Evolutionary conservation across 2,797 vertebrate genomes (phyloP), one percentile per base, ranked within the genome.

Genomic region (Chloroceryle inda): DNA sequence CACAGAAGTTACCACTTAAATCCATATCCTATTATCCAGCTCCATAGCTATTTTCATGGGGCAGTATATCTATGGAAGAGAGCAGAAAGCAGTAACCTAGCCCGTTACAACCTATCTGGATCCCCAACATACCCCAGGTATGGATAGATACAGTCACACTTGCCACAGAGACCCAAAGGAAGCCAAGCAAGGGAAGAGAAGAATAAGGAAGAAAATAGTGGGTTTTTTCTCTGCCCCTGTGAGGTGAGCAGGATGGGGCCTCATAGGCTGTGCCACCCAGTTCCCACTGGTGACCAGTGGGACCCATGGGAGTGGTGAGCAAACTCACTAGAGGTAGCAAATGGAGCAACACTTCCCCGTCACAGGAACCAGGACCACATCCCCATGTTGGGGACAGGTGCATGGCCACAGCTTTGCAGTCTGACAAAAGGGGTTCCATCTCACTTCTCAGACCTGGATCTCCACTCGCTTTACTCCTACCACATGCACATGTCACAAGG

Each of bases 361-460:
- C 31, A 19, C 24, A 26, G 38, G 22, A 27, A 67, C 12, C 13
- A 20, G 72, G 59, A 47, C 20, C 50, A 29, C 47, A 13, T 35
- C 29, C 47, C 16, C n/a, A 2, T 1, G 3, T 7, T 33, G 40
- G 37, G 56, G 38, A 18, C 5, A 11, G 19, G 4, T 6, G 1
- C 4, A 1, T 0, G 4, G 55, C 47, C 16, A 10, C 50, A 61
- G 69, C 40, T 37, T 5, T 13, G 12, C 2, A 26, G 42, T 40
- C 12, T 79, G 31, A 3, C 17, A 47, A 24, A 47, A 24, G 2
- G 2, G 9, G 5, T 1, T 42, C 12, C 0, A 3, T 29, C 31
- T 45, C 49, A 38, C 9, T 40, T 40, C 22, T 49, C 45, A 44
- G 23, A 24, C 26, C 50, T 37, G 15, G 10, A 18, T 40, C 69